Conservation (phyloP, 2,888 invertebrate species). For the Ichneumoninae sp. region DNA sequence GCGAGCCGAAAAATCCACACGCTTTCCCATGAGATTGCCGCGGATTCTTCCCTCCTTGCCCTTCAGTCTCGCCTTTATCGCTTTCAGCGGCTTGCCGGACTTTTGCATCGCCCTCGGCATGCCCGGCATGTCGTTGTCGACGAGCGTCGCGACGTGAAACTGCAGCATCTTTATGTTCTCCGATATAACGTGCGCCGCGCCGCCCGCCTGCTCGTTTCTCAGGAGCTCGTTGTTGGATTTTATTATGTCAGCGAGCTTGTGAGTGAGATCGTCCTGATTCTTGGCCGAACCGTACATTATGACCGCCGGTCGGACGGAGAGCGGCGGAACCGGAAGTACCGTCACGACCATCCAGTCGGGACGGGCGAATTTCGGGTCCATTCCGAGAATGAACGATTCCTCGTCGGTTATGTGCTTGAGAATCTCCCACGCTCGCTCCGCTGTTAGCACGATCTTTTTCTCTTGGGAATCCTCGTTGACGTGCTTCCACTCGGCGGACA, state of each 20-base stretch:
- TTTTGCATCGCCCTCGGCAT: slow-evolving; percentile 99
- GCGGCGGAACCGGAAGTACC: slow-evolving; percentile 98
- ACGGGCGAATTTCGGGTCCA: slow-evolving; percentile 98
- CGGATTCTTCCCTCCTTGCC: slow-evolving; percentile 99
- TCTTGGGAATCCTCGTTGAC: slow-evolving; percentile 99
- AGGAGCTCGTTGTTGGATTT: slow-evolving; percentile 98
- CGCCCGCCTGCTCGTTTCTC: slow-evolving; percentile 98
- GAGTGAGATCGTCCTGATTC: slow-evolving; percentile 99
- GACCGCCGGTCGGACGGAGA: slow-evolving; percentile 98
- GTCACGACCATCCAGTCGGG: slow-evolving; percentile 99
- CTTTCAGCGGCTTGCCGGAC: slow-evolving; percentile 99
- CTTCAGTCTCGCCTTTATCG: slow-evolving; percentile 97
- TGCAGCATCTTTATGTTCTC: slow-evolving; percentile 99
- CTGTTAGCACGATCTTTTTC: slow-evolving; percentile 96
- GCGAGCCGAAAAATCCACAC: slow-evolving; percentile 99
- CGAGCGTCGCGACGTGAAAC: slow-evolving; percentile 98
- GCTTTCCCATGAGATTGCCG: slow-evolving; percentile 99
- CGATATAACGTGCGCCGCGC: slow-evolving; percentile 97
- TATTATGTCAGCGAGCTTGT: slow-evolving; percentile 99
- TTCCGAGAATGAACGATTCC: slow-evolving; percentile 95
- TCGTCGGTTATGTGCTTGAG: slow-evolving; percentile 98
- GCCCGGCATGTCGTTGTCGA: slow-evolving; percentile 99
- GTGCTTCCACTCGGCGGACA: slow-evolving; percentile 99
- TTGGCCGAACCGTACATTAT: slow-evolving; percentile 99
- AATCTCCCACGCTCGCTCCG: slow-evolving; percentile 98